Evolutionary conservation across 1,140 invertebrate genomes (phyloP).

Genomic region (Gonatopus flavifemur): DNA sequence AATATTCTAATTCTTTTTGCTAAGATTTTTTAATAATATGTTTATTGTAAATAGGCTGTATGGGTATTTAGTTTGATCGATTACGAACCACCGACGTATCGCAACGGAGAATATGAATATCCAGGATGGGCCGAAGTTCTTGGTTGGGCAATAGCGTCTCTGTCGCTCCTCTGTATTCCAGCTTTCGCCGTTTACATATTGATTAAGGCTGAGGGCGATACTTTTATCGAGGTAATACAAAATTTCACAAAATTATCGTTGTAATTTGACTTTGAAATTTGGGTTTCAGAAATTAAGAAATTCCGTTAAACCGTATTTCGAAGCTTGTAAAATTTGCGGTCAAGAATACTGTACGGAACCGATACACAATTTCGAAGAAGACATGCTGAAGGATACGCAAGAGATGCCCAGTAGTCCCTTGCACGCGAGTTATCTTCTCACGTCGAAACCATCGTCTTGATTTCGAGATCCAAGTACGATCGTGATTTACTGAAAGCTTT

Average conservation of each 20-base stretch:
- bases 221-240: constrained; percentile 67
- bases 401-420: constrained; percentile 38
- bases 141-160: constrained; percentile 83
- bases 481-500: not conserved
- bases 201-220: constrained; percentile 69
- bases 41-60: constrained; percentile 63
- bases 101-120: constrained; percentile 75
- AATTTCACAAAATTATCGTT: constrained; percentile 1
- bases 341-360: constrained; percentile 49
- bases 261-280: not conserved
- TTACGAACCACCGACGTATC: constrained; percentile 80
- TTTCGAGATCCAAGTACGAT: no score
- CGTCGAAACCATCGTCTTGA: constrained; percentile 20
- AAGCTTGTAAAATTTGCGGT: constrained; percentile 63
- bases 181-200: constrained; percentile 76
- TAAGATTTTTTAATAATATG: not conserved
- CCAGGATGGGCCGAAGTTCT: constrained; percentile 82
- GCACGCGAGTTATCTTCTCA: constrained; percentile 14
- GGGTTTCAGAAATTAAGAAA: constrained; percentile 59
- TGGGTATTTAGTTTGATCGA: constrained; percentile 87
- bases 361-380: constrained; percentile 40
- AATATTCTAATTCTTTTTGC: not conserved
- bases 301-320: constrained; percentile 61
- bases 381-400: constrained; percentile 39
- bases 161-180: constrained; percentile 85